These are phyloP conservation scores for Carcinoscorpius rotundicauda DNA, from an alignment of 1,140 invertebrate genomes.

Conservation along the genomic window DNA sequence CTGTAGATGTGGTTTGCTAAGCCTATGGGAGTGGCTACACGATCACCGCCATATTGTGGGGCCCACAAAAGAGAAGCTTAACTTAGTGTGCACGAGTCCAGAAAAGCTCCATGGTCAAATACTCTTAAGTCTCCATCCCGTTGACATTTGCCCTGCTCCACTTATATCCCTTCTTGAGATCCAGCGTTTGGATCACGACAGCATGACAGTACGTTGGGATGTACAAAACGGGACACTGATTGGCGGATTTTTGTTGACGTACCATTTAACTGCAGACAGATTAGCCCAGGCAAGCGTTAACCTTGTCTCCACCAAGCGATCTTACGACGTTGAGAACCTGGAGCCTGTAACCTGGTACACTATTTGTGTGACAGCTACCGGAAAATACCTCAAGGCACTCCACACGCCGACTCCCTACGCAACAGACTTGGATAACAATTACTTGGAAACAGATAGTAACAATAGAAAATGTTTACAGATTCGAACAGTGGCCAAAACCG, in stretches of 20 bases:
- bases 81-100: conserved; percentile 59
- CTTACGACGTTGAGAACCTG: conserved; percentile 55
- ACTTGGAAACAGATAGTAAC: conserved; percentile 14
- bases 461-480: conserved; percentile 27
- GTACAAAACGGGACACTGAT: conserved; percentile 73
- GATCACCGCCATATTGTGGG: conserved; percentile 55
- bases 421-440: conserved; percentile 13
- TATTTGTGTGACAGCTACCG: conserved; percentile 69
- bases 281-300: conserved; percentile 35
- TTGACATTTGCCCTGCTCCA: conserved; percentile 65
- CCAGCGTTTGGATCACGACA: conserved; percentile 74
- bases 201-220: conserved; percentile 76
- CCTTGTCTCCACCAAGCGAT: conserved; percentile 50
- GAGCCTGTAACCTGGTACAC: conserved; percentile 62
- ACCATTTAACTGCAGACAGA: conserved; percentile 53
- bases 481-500: conserved; percentile 18
- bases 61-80: conserved; percentile 22
- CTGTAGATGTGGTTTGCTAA: conserved; percentile 69
- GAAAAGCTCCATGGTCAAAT: conserved; percentile 56
- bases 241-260: conserved; percentile 70
- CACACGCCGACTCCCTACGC: conserved; percentile 22
- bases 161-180: conserved; percentile 66
- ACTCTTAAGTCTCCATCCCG: conserved; percentile 60
- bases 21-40: conserved; percentile 74
- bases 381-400: conserved; percentile 43